Conservation (phyloP, 2,797 vertebrate species). For the Typhlichthys subterraneus region DNA sequence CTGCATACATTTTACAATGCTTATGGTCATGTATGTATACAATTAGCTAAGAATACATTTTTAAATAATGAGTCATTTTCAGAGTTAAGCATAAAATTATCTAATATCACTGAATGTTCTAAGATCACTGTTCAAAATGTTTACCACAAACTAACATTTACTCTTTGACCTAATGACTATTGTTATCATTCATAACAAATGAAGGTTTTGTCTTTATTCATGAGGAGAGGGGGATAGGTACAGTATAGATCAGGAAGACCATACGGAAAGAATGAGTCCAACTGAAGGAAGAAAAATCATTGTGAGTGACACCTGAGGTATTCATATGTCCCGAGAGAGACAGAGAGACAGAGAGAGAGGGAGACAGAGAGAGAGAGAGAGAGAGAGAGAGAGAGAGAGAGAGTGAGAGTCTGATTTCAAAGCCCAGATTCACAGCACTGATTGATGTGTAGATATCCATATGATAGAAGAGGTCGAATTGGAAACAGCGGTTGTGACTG, state of each 20-base stretch:
- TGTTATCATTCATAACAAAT: slow-evolving; percentile 34
- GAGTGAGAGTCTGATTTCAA: slow-evolving; percentile 50
- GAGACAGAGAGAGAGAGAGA: slow-evolving; percentile 22
- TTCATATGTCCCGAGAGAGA: slow-evolving; percentile 29
- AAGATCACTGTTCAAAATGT: too few species aligned
- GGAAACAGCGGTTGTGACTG: slow-evolving; percentile 53
- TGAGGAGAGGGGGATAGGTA: slow-evolving; percentile 22
- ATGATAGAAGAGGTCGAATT: slow-evolving; percentile 37
- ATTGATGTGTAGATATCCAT: slow-evolving; percentile 47
- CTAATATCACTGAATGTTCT: too few species aligned
- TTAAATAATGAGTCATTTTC: too few species aligned
- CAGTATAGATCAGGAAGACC: slow-evolving; percentile 17
- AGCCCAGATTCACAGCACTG: slow-evolving; percentile 36
- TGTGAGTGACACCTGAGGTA: slow-evolving; percentile 53
- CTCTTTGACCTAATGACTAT: slow-evolving; percentile 40
- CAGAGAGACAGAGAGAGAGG: slow-evolving; percentile 1
- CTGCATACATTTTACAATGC: too few species aligned
- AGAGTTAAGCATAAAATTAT: too few species aligned
- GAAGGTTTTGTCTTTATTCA: slow-evolving; percentile 34
- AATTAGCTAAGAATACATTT: too few species aligned
- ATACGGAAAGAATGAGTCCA: slow-evolving; percentile 56
- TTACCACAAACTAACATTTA: slow-evolving; percentile 15
- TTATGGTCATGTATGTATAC: too few species aligned
- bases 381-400: slow-evolving; percentile 13
- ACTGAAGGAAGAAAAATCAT: slow-evolving; percentile 19